A percentile compares a stretch with the other conserved stretches of the same genome.
phyloP scores from a whole-genome alignment of 2,888 invertebrate species.

The Mythimna ferrago region DNA sequence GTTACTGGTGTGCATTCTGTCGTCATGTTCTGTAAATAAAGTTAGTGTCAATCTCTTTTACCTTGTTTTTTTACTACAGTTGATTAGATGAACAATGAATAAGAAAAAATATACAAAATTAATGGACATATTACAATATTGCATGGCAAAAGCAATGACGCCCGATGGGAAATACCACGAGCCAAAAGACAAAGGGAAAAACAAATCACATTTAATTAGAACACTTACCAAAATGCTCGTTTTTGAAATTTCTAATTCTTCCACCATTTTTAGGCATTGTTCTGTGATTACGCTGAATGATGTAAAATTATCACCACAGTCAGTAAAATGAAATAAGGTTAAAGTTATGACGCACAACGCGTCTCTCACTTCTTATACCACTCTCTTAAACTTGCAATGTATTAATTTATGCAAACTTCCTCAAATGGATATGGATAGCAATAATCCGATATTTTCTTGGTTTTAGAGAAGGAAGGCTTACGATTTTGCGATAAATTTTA shows the following conservation, averaged over 20 bases:
- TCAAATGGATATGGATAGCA: neutral
- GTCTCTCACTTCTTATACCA: constrained; percentile 19
- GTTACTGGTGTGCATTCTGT: constrained; percentile 79
- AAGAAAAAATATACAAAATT: neutral
- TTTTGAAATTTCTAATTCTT: constrained; percentile 83
- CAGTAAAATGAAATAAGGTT: constrained; percentile 44
- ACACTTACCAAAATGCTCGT: constrained; percentile 84
- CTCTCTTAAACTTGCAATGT: neutral
- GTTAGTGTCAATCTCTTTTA: neutral
- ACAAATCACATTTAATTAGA: neutral
- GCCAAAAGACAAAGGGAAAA: neutral
- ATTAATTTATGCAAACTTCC: neutral
- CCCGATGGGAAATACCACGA: neutral
- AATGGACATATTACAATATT: neutral
- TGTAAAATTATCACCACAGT: constrained; percentile 29
- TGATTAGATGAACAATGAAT: no score
- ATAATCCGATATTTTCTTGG: constrained; percentile 7
- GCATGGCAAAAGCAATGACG: constrained; percentile 18
- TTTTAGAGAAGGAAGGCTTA: neutral
- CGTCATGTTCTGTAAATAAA: constrained; percentile 86
- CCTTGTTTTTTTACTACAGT: neutral
- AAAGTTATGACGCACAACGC: constrained; percentile 62
- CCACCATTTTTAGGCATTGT: constrained; percentile 88
- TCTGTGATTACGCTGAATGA: constrained; percentile 33
- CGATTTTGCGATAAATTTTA: constrained; percentile 12